Evolutionary conservation across 2,113 vertebrate species (phyloP).

Genomic region (Aspidoscelis tigris): DNA sequence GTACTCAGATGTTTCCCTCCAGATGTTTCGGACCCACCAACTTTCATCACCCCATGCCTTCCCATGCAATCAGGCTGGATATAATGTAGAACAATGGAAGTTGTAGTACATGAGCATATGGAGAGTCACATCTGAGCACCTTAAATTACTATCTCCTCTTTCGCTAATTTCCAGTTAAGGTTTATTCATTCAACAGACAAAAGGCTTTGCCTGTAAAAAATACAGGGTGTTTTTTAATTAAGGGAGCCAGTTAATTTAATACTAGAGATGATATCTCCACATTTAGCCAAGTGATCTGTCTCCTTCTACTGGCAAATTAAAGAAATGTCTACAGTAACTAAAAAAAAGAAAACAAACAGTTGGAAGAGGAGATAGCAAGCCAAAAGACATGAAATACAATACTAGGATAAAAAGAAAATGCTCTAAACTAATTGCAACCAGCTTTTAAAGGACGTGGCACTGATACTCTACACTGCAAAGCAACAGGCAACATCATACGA

Average conservation of each 20-base stretch:
- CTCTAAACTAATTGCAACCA: neutral
- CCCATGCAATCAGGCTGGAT: no score
- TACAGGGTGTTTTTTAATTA: slow-evolving; percentile 54
- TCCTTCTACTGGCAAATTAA: neutral
- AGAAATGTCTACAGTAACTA: slow-evolving; percentile 56
- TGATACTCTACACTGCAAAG: neutral
- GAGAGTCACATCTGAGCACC: no score
- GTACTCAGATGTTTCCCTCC: no score
- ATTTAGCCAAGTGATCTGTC: slow-evolving; percentile 64
- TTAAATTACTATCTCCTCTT: slow-evolving; percentile 36
- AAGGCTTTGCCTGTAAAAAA: slow-evolving; percentile 40
- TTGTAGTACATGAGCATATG: no score
- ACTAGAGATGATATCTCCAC: slow-evolving; percentile 57
- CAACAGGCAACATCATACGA: no score
- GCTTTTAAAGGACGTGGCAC: neutral
- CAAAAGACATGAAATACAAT: slow-evolving; percentile 22
- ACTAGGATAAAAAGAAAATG: slow-evolving; percentile 42
- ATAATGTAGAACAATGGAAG: no score
- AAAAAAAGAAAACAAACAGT: neutral
- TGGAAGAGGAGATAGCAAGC: slow-evolving; percentile 47
- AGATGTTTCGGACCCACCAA: no score
- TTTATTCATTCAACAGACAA: slow-evolving; percentile 40
- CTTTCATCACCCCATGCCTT: no score
- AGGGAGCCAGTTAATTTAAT: slow-evolving; percentile 61
- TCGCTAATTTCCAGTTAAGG: slow-evolving; percentile 52